Conservation (phyloP, 2,113 vertebrate species). For the Ammodramus savannarum region DNA sequence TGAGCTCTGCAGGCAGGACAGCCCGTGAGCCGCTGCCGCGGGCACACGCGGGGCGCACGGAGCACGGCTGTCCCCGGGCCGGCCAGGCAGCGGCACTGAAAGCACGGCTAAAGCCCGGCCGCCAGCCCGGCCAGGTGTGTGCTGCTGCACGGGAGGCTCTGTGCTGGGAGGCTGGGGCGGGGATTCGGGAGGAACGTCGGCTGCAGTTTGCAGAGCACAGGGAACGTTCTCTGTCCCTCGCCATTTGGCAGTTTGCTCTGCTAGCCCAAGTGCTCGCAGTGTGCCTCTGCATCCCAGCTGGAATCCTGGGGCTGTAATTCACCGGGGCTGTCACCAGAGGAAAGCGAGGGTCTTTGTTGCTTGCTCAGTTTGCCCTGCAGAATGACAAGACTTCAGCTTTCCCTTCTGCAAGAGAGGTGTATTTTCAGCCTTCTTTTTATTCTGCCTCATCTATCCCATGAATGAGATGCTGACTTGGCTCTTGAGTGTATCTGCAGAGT, state of each 20-base stretch:
- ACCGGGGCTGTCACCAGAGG: background rate
- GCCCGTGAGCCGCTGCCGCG: fast-evolving
- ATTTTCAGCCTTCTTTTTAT: background rate
- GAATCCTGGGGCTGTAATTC: background rate
- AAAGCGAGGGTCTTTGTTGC: background rate
- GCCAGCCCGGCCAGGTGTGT: background rate
- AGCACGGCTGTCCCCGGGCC: background rate
- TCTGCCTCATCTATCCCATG: background rate
- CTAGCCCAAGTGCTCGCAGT: background rate
- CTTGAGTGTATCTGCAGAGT: background rate
- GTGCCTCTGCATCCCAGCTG: background rate
- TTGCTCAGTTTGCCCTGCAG: background rate
- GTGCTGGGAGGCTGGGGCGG: background rate
- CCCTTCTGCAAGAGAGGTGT: background rate
- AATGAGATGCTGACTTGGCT: background rate
- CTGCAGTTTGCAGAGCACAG: background rate
- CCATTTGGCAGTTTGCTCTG: background rate
- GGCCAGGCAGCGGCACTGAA: slow-evolving; percentile 54
- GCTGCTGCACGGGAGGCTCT: background rate
- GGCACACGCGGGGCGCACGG: background rate
- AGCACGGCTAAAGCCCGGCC: background rate
- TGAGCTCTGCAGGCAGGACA: background rate
- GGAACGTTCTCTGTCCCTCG: background rate
- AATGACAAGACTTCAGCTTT: background rate
- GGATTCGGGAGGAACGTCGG: background rate